Base-by-base conservation (phyloP, 1,140 invertebrate species). In the Heliothis virescens region DNA sequence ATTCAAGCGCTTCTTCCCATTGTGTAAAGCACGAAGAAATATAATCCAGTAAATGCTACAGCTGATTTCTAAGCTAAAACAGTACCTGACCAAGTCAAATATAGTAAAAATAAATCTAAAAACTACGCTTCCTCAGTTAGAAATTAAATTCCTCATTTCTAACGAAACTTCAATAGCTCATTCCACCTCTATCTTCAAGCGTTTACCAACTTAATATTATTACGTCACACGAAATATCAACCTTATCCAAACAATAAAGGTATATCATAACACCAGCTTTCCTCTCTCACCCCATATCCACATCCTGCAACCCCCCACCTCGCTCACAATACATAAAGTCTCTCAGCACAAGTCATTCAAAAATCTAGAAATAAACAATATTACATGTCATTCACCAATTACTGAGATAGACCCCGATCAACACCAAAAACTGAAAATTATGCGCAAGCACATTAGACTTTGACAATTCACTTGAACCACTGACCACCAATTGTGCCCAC, bases 111-210 rank as follows among this genome's bases (percentile, higher is more conserved):
- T 9, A 71, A 29, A 52, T n/a, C n/a, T n/a, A 15, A 47, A 50
- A 34, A 67, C 29, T 50, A 71, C 15, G n/a, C n/a, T 65, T 47
- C 5, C n/a, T 10, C 34, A 65, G 47, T 52, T 41, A 73, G 53
- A 41, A 71, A n/a, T n/a, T 53, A 71, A 71, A 53, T 50, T n/a
- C 29, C 41, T 16, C 41, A 57, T 26, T 48, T 75, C 50, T 59
- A 29, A 16, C 29, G 59, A 75, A 75, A n/a, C n/a, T 29, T 50
- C 21, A 71, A 73, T 55, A 67, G 47, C 34, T 26, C 62, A 79
- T 79, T 79, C 65, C 59, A 12, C 15, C 16, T 72, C n/a, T 79
- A 79, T 79, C 77, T 71, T 63, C 73, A 76, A 29, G 59, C 48
- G 60, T 53, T 41, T 29, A 73, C 67, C 52, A 79, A 53, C 3